phyloP scores from a whole-genome alignment of 2,113 vertebrate species.

The Vulpes ferrilata region DNA sequence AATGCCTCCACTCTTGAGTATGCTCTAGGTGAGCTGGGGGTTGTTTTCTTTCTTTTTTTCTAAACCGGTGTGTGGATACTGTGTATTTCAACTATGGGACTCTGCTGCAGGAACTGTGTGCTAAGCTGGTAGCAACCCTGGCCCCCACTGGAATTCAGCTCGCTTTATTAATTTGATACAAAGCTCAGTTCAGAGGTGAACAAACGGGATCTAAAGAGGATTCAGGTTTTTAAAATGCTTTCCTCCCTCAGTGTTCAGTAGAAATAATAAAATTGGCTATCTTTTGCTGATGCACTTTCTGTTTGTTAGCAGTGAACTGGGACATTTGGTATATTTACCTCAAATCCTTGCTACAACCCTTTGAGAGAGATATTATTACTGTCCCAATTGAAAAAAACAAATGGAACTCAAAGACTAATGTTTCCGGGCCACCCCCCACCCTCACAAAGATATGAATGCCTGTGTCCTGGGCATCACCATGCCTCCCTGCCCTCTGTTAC shows the following conservation, averaged over 20 bases:
- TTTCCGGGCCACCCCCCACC: background rate
- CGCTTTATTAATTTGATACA: background rate
- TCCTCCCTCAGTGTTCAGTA: background rate
- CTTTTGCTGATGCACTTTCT: background rate
- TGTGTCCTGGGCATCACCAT: background rate
- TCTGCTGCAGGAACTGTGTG: accelerated
- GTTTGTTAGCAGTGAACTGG: background rate
- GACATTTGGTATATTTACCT: background rate
- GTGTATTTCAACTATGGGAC: background rate
- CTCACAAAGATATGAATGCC: background rate
- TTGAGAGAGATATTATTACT: background rate
- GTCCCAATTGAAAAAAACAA: background rate
- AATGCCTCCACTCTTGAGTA: background rate
- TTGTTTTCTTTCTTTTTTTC: background rate
- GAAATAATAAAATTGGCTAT: background rate
- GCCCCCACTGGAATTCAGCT: background rate
- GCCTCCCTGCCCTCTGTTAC: background rate
- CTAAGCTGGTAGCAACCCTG: background rate
- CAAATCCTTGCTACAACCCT: background rate
- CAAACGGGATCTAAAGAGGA: background rate
- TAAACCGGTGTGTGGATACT: background rate
- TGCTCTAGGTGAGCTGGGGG: background rate
- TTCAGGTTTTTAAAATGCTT: background rate
- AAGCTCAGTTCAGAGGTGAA: background rate
- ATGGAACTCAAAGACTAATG: background rate